Evolutionary conservation across 2,113 vertebrate genomes (phyloP), one percentile per base, ranked within the genome.

Genomic region (Nymphicus hollandicus): DNA sequence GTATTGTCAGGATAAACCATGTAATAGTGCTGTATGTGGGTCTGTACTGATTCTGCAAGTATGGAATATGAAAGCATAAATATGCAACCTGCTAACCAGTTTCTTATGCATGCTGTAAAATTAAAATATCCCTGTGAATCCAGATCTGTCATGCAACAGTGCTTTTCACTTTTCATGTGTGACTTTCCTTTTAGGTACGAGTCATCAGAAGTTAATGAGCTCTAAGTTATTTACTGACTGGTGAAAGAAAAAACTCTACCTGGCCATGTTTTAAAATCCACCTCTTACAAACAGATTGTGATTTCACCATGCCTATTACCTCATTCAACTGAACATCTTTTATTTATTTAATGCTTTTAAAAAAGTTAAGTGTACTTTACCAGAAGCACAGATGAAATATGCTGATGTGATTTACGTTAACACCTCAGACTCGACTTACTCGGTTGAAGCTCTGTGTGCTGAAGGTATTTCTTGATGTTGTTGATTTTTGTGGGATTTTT

Each of bases 1-100:
- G 80, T 83, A 88, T 94, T 97, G 96, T 86, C 80, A 97, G 95
- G 92, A 93, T 81, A 94, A 94, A 83, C 86, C 72, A 56, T 91
- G 73, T 87, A 94, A 95, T 69, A 91, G 66, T 86, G 73, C 88
- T 86, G 69, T 92, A 74, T 94, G 43, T 93, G 58, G 55, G 78
- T 88, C 77, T 86, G 53, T 66, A 52, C 83, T 82, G 37, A 72
- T 93, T 88, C 81, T 2, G 4, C 41, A 91, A 84, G 76, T 79
- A 87, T 22, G 50, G 68, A 94, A 91, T 77, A 43, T 29, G 14
- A 81, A 83, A 91, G 46, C 43, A 29, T 83, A 91, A 93, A 84
- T 74, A 72, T 37, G 35, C 66, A 96, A 90, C 80, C 56, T 84
- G 55, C 25, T 86, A 88, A 86, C 8, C n/a, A 61, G n/a, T 88